Evolutionary conservation across 2,797 vertebrate genomes (phyloP), one percentile per base, ranked within the genome.

Genomic region (Labroides dimidiatus): DNA sequence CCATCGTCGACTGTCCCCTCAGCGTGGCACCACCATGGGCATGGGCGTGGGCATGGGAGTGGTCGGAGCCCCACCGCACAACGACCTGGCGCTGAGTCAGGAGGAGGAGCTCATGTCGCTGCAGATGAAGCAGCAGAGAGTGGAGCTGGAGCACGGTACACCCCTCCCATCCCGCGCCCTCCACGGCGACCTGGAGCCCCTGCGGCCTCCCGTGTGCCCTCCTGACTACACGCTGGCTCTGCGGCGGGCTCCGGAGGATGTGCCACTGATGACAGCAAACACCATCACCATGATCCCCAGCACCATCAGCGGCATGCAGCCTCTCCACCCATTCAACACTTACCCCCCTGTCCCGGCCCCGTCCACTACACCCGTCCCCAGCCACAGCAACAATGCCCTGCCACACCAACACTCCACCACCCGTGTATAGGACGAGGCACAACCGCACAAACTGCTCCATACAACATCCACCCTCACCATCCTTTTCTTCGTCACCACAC

Each of bases 361-460:
- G 6, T 87, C 90, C 56, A 88, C 89, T 15, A 92, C 91, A 50
- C 92, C 94, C 0, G 84, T 93, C 63, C 91, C 94, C 59, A 93
- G 93, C 78, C 94, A 95, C 87, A 93, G 92, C 93, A 97, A 97
- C 94, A 97, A 96, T 92, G 96, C 96, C 78, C 92, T 97, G 85
- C 95, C 97, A 65, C 96, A 97, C 87, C 96, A 96, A 88, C 97
- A 97, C 92, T 97, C 96, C 78, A 98, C 97, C 85, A 98, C 97
- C 61, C 94, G 96, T 51, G 97, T 97, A 96, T 97, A 97, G 92
- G 90, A 89, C 81, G 77, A 86, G 92, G 90, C 73, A 90, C 89
- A 82, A 89, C 75, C 80, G 27, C 24, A 52, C 50, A 52, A 52
- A 89, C 83, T 87, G 75, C 80, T 87, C 68, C 84, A 84, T 78